Conservation (phyloP, 1,140 invertebrate genomes). For the Dreissena polymorpha region DNA sequence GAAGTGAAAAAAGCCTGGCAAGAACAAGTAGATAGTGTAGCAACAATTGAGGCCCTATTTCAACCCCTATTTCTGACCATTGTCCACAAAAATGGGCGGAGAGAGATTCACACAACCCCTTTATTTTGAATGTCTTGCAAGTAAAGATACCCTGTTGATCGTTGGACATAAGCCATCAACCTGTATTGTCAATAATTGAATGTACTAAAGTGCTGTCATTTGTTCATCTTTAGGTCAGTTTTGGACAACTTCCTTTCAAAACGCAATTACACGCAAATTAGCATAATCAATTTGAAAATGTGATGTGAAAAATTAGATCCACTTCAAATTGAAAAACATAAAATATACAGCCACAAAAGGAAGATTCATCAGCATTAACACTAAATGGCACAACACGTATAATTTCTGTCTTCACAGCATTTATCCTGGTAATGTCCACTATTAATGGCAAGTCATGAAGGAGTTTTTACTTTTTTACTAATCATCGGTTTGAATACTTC, state of each 20-base stretch:
- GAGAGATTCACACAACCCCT: conserved; percentile 12
- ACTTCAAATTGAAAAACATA: conserved; percentile 50
- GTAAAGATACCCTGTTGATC: conserved; percentile 34
- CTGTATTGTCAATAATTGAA: conserved; percentile 19
- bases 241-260: conserved; percentile 46
- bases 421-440: conserved; percentile 11
- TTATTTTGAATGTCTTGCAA: conserved; percentile 43
- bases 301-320: conserved; percentile 23
- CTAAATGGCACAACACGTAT: conserved; percentile 38
- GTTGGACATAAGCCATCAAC: conserved; percentile 51
- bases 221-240: conserved; percentile 32
- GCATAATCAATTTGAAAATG: conserved; percentile 44
- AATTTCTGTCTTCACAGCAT: conserved; percentile 45
- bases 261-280: conserved; percentile 44
- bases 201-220: conserved; percentile 35
- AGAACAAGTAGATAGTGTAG: conserved; percentile 19
- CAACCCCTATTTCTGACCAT: conserved; percentile 48
- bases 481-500: conserved; percentile 3
- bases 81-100: conserved; percentile 45
- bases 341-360: conserved; percentile 47
- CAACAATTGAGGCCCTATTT: conserved; percentile 24
- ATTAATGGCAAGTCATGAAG: conserved; percentile 24
- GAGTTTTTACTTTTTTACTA: conserved; percentile 23
- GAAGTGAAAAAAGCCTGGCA: not conserved
- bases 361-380: conserved; percentile 44